Evolutionary conservation across 64 coral and sea anemone species (phyloP), one percentile per base, ranked within the genome.

Genomic region (Acropora tenuis): DNA sequence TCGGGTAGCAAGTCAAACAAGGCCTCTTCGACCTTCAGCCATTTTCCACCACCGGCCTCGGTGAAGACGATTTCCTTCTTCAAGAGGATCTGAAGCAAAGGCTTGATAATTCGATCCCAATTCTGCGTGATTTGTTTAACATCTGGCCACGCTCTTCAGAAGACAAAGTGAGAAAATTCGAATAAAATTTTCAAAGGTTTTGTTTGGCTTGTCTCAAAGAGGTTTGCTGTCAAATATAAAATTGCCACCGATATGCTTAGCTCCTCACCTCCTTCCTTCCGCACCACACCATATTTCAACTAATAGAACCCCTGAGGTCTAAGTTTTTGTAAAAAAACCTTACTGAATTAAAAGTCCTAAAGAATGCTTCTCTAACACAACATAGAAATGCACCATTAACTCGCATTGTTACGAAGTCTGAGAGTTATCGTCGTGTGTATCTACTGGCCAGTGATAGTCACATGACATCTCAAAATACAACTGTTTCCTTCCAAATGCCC

Each of bases 111-210:
- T 9, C 15, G 58, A 17, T 83, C 92, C 96, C 93, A 98, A 43
- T 90, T 94, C 48, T 69, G 82, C 6, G 92, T 82, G 13, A 98
- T 82, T 47, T 18, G 18, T 3, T 40, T 72, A 2, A 93, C 6
- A 79, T 93, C 69, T 52, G 96, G 96, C 87, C 93, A 92, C 8
- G 93, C 93, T 50, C 69, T 87, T 55, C 87, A 11, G 43, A 0
- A 63, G 18, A 65, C 0, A 44, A 82, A 12, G 57, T 11, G 11
- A 41, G 5, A 12, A 20, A 42, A 57, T 8, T 4, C 5, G 11
- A 15, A 43, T 45, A 3, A 15, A 8, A 3, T 41, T 73, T 6
- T 43, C 40, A 76, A 0, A 13, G 47, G 1, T 16, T 12, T 13
- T 46, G 74, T 44, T 76, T 6, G 41, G 63, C 63, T 68, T 87